Percentiles rank a stretch among this genome's conserved stretches.
Evolutionary conservation across 35 echinoderm and acorn worm genomes (phyloP).

Genomic region (Strongylocentrotus purpuratus): DNA sequence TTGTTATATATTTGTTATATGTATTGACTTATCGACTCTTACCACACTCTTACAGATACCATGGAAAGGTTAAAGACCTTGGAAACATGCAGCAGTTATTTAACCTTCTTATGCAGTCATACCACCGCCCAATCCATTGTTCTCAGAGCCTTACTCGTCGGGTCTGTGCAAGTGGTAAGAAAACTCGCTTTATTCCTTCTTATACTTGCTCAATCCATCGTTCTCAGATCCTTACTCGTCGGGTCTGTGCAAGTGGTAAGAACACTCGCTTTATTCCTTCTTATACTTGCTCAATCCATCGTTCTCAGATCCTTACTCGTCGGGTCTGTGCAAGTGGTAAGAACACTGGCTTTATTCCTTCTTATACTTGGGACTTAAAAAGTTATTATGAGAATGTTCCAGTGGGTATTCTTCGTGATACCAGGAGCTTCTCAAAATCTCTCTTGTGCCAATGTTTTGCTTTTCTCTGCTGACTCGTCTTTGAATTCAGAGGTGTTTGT

Average conservation of each 20-base stretch:
- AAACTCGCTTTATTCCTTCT: background rate
- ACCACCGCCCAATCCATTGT: slow-evolving; percentile 46
- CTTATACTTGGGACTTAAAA: background rate
- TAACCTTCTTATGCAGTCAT: slow-evolving; percentile 48
- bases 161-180: slow-evolving; percentile 59
- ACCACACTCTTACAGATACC: slow-evolving; percentile 30
- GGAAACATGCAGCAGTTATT: slow-evolving; percentile 46
- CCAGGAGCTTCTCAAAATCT: no score
- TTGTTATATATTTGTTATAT: no score
- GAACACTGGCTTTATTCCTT: background rate
- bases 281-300: slow-evolving; percentile 47
- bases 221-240: slow-evolving; percentile 52
- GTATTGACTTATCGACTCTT: background rate
- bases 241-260: slow-evolving; percentile 61
- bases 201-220: slow-evolving; percentile 48
- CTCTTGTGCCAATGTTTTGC: no score
- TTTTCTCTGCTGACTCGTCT: no score
- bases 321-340: slow-evolving; percentile 59
- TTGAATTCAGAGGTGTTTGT: no score
- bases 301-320: slow-evolving; percentile 54
- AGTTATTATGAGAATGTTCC: no score
- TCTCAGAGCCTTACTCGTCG: slow-evolving; percentile 48
- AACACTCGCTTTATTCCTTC: background rate
- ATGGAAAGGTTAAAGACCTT: slow-evolving; percentile 41
- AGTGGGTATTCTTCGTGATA: no score